These are phyloP conservation scores for Ctenoplectra terminalis DNA, from an alignment of 1,140 invertebrate species.

Conservation along the genomic window DNA sequence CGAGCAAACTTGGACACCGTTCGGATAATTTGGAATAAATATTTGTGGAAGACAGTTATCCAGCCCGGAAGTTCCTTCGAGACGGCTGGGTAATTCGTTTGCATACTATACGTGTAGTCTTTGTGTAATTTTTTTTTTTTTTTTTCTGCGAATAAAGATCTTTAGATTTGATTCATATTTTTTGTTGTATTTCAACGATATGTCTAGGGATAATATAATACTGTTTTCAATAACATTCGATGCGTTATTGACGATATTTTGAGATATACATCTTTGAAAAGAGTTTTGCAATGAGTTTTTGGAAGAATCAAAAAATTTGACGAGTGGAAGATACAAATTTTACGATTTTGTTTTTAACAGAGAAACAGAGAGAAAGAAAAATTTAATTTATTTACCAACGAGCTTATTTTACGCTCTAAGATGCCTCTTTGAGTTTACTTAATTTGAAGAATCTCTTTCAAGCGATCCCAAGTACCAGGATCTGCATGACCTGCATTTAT, in stretches of 20 bases:
- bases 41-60: background rate
- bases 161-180: too few relatives aligned
- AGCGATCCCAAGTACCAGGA: background rate
- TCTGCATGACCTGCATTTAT: constrained; percentile 34
- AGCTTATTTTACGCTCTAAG: background rate
- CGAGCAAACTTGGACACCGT: background rate
- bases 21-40: constrained; percentile 25
- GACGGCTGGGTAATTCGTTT: background rate
- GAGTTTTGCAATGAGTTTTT: too few relatives aligned
- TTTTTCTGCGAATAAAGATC: too few relatives aligned
- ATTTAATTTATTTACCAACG: constrained; percentile 5
- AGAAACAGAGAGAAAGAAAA: background rate
- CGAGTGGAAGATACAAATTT: background rate
- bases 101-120: background rate
- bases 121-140: background rate
- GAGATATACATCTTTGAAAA: background rate
- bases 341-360: background rate
- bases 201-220: too few relatives aligned
- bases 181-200: too few relatives aligned
- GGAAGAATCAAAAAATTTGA: background rate
- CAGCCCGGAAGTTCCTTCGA: background rate
- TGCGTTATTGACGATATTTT: background rate
- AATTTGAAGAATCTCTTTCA: constrained; percentile 20
- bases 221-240: background rate
- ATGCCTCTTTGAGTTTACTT: background rate